A percentile compares a stretch with the other conserved stretches of the same genome.
phyloP scores from a whole-genome alignment of 2,888 invertebrate species.

The Plusia festucae region DNA sequence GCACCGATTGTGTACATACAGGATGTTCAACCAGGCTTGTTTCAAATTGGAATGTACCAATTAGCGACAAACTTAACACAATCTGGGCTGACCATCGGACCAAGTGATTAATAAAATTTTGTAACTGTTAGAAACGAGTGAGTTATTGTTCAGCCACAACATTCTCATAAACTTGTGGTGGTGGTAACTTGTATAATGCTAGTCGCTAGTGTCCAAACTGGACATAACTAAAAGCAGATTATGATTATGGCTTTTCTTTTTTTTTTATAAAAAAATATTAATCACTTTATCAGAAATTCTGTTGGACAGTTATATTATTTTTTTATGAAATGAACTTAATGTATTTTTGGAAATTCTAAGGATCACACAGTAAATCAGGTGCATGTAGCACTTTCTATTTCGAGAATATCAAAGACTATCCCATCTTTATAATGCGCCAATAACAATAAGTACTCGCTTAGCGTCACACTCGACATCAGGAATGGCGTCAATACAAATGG shows the following conservation, averaged over 20 bases:
- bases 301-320: neutral
- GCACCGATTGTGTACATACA: slow-evolving; percentile 17
- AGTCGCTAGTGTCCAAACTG: neutral
- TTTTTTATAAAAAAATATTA: neutral
- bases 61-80: slow-evolving; percentile 13
- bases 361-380: neutral
- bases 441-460: slow-evolving; percentile 5
- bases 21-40: slow-evolving; percentile 15
- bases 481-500: neutral
- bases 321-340: neutral
- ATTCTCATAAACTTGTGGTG: neutral
- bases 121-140: neutral
- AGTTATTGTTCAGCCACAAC: neutral
- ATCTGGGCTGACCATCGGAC: neutral
- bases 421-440: neutral
- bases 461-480: neutral
- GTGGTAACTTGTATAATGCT: too few relatives aligned
- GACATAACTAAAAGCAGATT: neutral
- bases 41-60: slow-evolving; percentile 36
- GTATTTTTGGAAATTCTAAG: neutral
- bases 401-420: neutral
- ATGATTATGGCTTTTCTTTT: neutral
- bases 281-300: neutral
- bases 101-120: neutral
- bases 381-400: neutral